Percentiles rank a stretch among this genome's conserved stretches.
phyloP scores from a whole-genome alignment of 2,888 invertebrate genomes.

The Drosophila cognata region DNA sequence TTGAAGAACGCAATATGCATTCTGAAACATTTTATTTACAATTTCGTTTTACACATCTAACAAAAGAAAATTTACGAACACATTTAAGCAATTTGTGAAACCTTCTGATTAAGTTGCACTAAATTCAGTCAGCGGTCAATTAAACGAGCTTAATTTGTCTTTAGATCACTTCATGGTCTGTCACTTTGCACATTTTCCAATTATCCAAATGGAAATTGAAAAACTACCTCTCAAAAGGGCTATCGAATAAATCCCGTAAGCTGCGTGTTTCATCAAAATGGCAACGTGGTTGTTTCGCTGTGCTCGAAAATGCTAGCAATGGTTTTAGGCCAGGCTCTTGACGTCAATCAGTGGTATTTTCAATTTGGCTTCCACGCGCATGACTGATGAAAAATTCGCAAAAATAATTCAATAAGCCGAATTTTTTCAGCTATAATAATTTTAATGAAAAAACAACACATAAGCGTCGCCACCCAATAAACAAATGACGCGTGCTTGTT shows the following conservation, averaged over 20 bases:
- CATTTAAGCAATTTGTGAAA: not conserved
- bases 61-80: not conserved
- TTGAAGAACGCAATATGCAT: not conserved
- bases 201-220: not conserved
- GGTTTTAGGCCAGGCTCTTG: slow-evolving; percentile 31
- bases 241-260: slow-evolving; percentile 9
- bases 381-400: slow-evolving; percentile 8
- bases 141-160: slow-evolving; percentile 12
- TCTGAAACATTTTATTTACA: not conserved
- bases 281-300: not conserved
- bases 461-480: slow-evolving; percentile 14
- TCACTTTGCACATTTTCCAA: slow-evolving; percentile 8
- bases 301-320: not conserved
- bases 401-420: slow-evolving; percentile 56
- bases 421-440: slow-evolving; percentile 47
- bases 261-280: slow-evolving; percentile 8
- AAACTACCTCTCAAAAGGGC: not conserved
- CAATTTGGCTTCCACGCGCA: slow-evolving; percentile 30
- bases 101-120: not conserved
- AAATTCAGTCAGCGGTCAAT: not conserved
- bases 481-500: slow-evolving; percentile 43
- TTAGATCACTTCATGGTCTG: not conserved
- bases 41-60: not conserved
- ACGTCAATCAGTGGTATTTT: slow-evolving; percentile 59
- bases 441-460: slow-evolving; percentile 60